Evolutionary conservation across 2,888 invertebrate genomes (phyloP), one percentile per base, ranked within the genome.

Genomic region (Leptura quadrifasciata): DNA sequence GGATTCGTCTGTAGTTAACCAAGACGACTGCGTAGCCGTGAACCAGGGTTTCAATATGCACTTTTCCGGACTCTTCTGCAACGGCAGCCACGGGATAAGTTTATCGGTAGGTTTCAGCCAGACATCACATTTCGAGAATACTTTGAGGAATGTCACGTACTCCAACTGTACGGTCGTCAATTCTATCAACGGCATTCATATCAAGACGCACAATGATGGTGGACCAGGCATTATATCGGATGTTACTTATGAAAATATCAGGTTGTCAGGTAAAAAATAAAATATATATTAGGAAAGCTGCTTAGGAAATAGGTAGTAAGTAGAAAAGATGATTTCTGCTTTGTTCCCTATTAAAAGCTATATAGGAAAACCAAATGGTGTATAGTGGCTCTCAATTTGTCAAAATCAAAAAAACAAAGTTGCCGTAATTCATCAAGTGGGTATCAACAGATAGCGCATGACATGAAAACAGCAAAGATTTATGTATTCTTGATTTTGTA

Each of bases 11-110:
- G 82, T 83, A 1, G 70, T 76, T 12, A 83, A 83, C 73, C 83
- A 83, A 64, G 83, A 83, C 68, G 83, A 82, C 55, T 83, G 83
- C 71, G 71, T 83, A 6, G 83, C 80, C 12, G 70, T 83, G 3
- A 80, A 77, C 17, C 64, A 77, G 9, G 83, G 82, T 21, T 65
- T 71, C 1, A 72, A 80, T 35, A 73, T 81, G 21, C 57, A 76
- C 0, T 74, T 83, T 55, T 75, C 77, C 9, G 75, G 78, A 18
- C 72, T 80, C 47, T 76, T 68, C 58, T 83, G 83, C 60, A 75
- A 78, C 17, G 83, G 83, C 31, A 79, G 80, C 1, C 82, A 82
- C 75, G 83, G 83, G 20, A 72, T 83, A 27, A 82, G 81, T 68
- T 65, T 83, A 10, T 81, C 81, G 0, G 81, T 79, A 6, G 78